Evolutionary conservation across 2,113 vertebrate genomes (phyloP).

Genomic region (Crotalus tigris): DNA sequence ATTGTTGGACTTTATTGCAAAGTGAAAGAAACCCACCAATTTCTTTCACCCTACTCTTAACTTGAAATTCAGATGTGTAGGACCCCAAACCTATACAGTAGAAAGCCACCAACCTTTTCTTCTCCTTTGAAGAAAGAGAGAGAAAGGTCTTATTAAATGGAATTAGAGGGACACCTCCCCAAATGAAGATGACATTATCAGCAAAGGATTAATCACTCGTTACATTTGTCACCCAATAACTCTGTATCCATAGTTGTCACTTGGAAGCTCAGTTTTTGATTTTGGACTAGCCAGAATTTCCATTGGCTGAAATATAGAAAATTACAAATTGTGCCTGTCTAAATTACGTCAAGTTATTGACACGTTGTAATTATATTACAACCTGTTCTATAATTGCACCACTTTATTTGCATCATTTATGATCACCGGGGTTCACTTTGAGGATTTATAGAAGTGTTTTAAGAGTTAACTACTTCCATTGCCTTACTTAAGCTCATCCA

Average conservation of each 20-base stretch:
- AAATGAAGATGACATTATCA: too few relatives aligned
- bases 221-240: not conserved
- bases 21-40: too few relatives aligned
- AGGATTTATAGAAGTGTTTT: slow-evolving; percentile 76
- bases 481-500: slow-evolving; percentile 65
- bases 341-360: slow-evolving; percentile 46
- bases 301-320: not conserved
- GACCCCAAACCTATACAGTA: too few relatives aligned
- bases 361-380: slow-evolving; percentile 38
- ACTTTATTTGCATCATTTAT: slow-evolving; percentile 68
- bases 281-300: not conserved
- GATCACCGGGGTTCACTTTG: slow-evolving; percentile 62
- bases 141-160: too few relatives aligned
- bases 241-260: not conserved
- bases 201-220: too few relatives aligned
- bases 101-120: too few relatives aligned
- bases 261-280: not conserved
- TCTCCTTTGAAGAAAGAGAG: too few relatives aligned
- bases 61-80: too few relatives aligned
- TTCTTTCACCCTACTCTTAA: too few relatives aligned
- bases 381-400: slow-evolving; percentile 70
- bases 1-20: too few relatives aligned
- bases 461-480: slow-evolving; percentile 70
- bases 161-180: too few relatives aligned
- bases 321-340: slow-evolving; percentile 46